phyloP scores from a whole-genome alignment of 2,888 invertebrate genomes.

The Petrolisthes cinctipes region DNA sequence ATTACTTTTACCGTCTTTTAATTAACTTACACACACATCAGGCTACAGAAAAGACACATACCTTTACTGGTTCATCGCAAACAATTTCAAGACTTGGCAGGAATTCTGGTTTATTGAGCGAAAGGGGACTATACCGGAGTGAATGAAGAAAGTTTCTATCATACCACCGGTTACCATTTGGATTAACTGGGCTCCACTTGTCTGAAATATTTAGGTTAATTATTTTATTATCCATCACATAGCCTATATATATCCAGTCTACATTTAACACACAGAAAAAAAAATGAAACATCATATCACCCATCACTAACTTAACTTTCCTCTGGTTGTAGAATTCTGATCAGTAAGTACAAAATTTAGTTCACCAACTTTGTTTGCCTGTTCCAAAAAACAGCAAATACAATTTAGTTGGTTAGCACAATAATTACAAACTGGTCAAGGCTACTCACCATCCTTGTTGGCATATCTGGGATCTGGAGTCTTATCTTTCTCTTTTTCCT shows the following conservation, averaged over 20 bases:
- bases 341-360: too few relatives aligned
- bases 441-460: slow-evolving; percentile 55
- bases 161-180: slow-evolving; percentile 83
- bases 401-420: background rate
- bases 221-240: background rate
- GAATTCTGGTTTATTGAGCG: slow-evolving; percentile 80
- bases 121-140: slow-evolving; percentile 81
- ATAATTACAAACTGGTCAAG: background rate
- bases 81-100: slow-evolving; percentile 78
- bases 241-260: background rate
- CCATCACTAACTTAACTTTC: too few relatives aligned
- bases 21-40: too few relatives aligned
- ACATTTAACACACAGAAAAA: background rate
- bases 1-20: too few relatives aligned
- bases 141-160: slow-evolving; percentile 83
- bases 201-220: slow-evolving; percentile 20
- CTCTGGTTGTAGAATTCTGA: too few relatives aligned
- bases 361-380: background rate
- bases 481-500: slow-evolving; percentile 52
- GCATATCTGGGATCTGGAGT: slow-evolving; percentile 43
- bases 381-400: background rate
- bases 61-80: slow-evolving; percentile 43
- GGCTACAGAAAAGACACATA: background rate
- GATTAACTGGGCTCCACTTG: slow-evolving; percentile 62
- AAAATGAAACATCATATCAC: background rate